Conservation (phyloP, 2,888 invertebrate genomes). For the Drosophila villosipedis region DNA sequence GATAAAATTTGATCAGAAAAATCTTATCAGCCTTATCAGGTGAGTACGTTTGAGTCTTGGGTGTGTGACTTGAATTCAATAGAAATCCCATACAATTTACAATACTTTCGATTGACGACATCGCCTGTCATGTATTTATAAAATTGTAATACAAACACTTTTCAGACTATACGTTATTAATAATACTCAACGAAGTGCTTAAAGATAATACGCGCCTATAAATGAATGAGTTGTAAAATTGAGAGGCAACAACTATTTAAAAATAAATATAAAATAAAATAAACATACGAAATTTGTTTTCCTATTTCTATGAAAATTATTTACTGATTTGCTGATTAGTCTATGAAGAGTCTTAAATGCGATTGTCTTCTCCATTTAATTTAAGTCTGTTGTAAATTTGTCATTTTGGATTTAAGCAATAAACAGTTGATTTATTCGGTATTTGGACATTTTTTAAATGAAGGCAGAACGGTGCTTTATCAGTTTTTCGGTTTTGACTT, state of each 20-base stretch:
- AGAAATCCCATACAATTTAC: slow-evolving; percentile 65
- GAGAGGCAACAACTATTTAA: neutral
- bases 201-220: neutral
- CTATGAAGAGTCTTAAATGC: slow-evolving; percentile 12
- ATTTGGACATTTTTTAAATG: slow-evolving; percentile 43
- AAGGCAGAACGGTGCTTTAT: slow-evolving; percentile 43
- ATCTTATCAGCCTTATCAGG: slow-evolving; percentile 58
- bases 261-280: neutral
- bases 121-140: slow-evolving; percentile 11
- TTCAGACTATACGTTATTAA: neutral
- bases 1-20: slow-evolving; percentile 55
- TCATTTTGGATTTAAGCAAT: slow-evolving; percentile 52
- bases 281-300: neutral
- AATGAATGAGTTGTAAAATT: neutral
- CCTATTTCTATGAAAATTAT: neutral
- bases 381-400: slow-evolving; percentile 57
- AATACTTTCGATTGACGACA: slow-evolving; percentile 29
- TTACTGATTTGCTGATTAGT: slow-evolving; percentile 17
- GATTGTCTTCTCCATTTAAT: slow-evolving; percentile 6
- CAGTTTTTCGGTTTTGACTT: slow-evolving; percentile 25
- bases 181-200: neutral
- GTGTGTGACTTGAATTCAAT: slow-evolving; percentile 40
- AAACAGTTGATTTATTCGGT: slow-evolving; percentile 61
- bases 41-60: slow-evolving; percentile 16
- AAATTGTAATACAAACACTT: neutral